These are phyloP conservation scores for Danaus plexippus DNA, from an alignment of 1,140 invertebrate genomes.

Conservation along the genomic window DNA sequence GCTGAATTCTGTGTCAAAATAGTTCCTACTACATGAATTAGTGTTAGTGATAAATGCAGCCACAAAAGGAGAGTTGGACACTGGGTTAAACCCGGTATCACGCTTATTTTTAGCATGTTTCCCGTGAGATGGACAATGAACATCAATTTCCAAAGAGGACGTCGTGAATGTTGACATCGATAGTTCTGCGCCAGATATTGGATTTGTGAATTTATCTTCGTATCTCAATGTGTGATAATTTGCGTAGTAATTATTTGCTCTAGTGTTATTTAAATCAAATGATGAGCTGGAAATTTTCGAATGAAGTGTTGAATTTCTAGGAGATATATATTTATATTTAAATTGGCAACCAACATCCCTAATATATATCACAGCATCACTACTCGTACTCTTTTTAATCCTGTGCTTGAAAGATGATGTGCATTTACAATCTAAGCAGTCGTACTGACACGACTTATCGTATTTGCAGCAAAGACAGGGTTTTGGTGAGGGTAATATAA, in stretches of 20 bases:
- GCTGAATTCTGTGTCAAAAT: conserved; percentile 13
- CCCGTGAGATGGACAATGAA: conserved; percentile 34
- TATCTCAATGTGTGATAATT: conserved; percentile 38
- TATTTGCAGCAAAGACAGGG: conserved; percentile 26
- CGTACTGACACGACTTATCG: conserved; percentile 51
- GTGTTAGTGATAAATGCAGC: conserved; percentile 22
- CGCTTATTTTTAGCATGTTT: conserved; percentile 17
- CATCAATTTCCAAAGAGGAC: conserved; percentile 36
- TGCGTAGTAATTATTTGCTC: conserved; percentile 30
- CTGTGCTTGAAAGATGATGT: conserved; percentile 1
- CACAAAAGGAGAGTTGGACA: conserved; percentile 26
- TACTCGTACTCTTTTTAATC: conserved; percentile 19
- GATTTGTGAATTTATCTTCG: conserved; percentile 47
- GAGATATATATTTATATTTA: conserved; percentile 32
- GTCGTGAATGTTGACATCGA: conserved; percentile 32
- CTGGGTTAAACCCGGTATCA: conserved; percentile 32
- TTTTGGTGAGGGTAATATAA: conserved; percentile 19
- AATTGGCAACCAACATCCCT: conserved; percentile 63
- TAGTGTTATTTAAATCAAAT: conserved; percentile 29
- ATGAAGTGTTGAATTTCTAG: conserved; percentile 27
- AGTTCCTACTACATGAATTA: conserved; percentile 22
- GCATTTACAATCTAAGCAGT: conserved; percentile 25
- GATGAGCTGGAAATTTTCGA: conserved; percentile 33
- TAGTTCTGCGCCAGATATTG: conserved; percentile 26
- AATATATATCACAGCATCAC: conserved; percentile 46